Conservation (phyloP, 2,888 invertebrate genomes). For the Hesperia comma region DNA sequence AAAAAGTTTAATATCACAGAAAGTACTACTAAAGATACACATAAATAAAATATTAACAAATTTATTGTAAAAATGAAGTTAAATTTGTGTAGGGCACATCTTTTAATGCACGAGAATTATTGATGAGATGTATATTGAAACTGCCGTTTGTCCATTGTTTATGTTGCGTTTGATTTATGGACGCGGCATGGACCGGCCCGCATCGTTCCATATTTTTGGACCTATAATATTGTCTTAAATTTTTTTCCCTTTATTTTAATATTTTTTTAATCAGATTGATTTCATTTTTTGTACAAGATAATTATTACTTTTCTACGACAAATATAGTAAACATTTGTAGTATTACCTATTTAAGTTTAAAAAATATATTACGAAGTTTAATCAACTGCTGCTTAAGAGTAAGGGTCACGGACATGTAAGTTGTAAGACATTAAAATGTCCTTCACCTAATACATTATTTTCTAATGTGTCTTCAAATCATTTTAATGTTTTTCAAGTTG, state of each 20-base stretch:
- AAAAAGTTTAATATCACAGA: too few species aligned
- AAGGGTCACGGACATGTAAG: too few species aligned
- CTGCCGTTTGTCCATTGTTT: slow-evolving; percentile 65
- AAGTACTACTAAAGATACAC: too few species aligned
- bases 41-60: too few species aligned
- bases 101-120: slow-evolving; percentile 40
- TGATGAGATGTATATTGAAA: slow-evolving; percentile 62
- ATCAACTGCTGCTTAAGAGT: too few species aligned
- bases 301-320: too few species aligned
- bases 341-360: too few species aligned
- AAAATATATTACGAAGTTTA: background rate
- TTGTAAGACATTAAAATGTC: too few species aligned
- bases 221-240: background rate
- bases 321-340: too few species aligned
- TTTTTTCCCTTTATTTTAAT: too few species aligned
- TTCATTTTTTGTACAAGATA: background rate
- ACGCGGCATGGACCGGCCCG: background rate
- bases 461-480: background rate
- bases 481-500: background rate
- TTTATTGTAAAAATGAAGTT: background rate
- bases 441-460: background rate
- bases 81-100: slow-evolving; percentile 3
- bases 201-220: background rate
- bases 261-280: too few species aligned
- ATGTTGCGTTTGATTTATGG: slow-evolving; percentile 47